These are phyloP conservation scores for Chrysochloris asiatica DNA, from an alignment of 2,113 vertebrate genomes.

Conservation along the genomic window DNA sequence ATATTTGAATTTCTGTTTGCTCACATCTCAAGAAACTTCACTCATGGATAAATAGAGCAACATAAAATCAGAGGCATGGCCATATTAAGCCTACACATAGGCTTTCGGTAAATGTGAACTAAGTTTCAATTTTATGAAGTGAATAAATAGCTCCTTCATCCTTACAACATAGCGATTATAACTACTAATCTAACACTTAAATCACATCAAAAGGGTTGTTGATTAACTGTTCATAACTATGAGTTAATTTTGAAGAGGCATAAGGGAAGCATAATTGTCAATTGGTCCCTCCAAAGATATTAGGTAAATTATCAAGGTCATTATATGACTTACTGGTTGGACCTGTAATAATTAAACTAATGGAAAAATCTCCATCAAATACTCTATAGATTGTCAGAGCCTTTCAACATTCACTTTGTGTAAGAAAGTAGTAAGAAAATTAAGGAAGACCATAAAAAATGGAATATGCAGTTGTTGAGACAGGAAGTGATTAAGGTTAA, in stretches of 20 bases:
- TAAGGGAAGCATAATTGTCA: slow-evolving; percentile 50
- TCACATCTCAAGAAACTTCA: slow-evolving; percentile 38
- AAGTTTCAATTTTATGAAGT: slow-evolving; percentile 48
- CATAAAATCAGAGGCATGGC: slow-evolving; percentile 40
- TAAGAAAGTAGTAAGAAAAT: slow-evolving; percentile 63
- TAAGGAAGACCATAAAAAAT: slow-evolving; percentile 53
- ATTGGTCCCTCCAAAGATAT: slow-evolving; percentile 13
- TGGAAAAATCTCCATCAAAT: slow-evolving; percentile 70
- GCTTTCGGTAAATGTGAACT: slow-evolving; percentile 43
- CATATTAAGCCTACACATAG: not conserved
- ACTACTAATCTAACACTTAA: slow-evolving; percentile 51
- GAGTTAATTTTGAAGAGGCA: slow-evolving; percentile 60
- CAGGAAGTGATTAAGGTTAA: slow-evolving; percentile 71
- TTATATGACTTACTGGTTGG: slow-evolving; percentile 39
- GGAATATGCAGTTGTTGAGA: slow-evolving; percentile 61
- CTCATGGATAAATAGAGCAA: not conserved
- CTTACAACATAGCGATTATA: slow-evolving; percentile 36
- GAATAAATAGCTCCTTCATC: slow-evolving; percentile 37
- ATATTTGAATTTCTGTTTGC: slow-evolving; percentile 51
- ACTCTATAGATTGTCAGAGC: slow-evolving; percentile 28
- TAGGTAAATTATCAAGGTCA: slow-evolving; percentile 39
- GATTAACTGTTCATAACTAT: slow-evolving; percentile 57
- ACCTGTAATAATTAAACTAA: slow-evolving; percentile 58
- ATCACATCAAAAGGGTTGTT: slow-evolving; percentile 42
- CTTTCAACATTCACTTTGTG: slow-evolving; percentile 51